Percentiles rank a stretch among this genome's conserved stretches.
Evolutionary conservation across 2,113 vertebrate species (phyloP).

Genomic region (Uria aalge): DNA sequence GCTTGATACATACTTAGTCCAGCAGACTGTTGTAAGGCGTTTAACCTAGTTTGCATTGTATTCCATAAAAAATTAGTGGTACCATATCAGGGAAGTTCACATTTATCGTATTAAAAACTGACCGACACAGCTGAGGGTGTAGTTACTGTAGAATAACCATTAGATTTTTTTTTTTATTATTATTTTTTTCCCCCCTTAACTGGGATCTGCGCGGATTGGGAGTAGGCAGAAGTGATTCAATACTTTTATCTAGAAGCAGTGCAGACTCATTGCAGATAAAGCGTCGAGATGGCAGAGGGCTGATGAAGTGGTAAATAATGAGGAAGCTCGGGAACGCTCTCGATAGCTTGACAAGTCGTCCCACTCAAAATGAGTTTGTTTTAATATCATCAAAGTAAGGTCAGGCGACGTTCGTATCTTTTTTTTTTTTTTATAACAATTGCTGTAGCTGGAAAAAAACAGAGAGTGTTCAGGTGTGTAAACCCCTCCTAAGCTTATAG

Average conservation of each 20-base stretch:
- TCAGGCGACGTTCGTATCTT: neutral
- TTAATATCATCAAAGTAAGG: neutral
- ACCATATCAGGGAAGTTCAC: neutral
- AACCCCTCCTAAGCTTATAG: neutral
- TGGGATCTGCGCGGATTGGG: neutral
- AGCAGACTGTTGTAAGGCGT: neutral
- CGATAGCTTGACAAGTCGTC: neutral
- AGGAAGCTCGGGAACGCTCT: neutral
- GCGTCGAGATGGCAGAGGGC: neutral
- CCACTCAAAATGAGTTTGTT: neutral
- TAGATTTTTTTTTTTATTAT: neutral
- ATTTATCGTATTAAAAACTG: neutral
- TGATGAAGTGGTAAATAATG: slow-evolving; percentile 17
- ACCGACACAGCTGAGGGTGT: neutral
- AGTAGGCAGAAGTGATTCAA: neutral
- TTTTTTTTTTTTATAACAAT: neutral
- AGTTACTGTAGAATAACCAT: neutral
- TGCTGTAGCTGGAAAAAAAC: neutral
- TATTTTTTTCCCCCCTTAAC: neutral
- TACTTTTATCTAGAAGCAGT: neutral
- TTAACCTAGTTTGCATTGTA: neutral
- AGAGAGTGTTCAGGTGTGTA: neutral
- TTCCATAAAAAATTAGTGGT: neutral
- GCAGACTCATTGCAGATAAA: neutral
- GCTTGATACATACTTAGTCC: neutral